Evolutionary conservation across 2,888 invertebrate genomes (phyloP).

Genomic region (Quadriops clusia): DNA sequence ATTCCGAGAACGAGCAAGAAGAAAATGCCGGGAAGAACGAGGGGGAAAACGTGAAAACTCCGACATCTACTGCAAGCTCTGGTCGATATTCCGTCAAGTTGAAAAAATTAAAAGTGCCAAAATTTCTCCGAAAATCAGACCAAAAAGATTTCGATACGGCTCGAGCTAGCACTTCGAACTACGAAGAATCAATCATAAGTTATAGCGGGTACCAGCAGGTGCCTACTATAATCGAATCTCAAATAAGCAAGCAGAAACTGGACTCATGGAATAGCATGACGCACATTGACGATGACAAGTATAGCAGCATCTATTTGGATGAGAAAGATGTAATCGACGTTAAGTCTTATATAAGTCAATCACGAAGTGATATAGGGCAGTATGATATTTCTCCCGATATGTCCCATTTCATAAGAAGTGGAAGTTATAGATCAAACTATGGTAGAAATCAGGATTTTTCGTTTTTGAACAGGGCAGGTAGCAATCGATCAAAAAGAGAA

Average conservation of each 20-base stretch:
- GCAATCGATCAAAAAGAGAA: slow-evolving; percentile 39
- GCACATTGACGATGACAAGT: slow-evolving; percentile 15
- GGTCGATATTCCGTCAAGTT: slow-evolving; percentile 42
- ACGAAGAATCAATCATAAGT: slow-evolving; percentile 15
- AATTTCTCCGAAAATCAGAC: slow-evolving; percentile 52
- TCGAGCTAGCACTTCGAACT: slow-evolving; percentile 23
- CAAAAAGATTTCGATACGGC: slow-evolving; percentile 26
- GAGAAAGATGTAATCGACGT: slow-evolving; percentile 54
- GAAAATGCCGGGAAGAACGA: slow-evolving; percentile 33
- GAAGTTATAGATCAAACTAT: slow-evolving; percentile 59
- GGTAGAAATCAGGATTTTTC: slow-evolving; percentile 42
- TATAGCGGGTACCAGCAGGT: slow-evolving; percentile 50
- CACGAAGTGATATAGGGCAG: slow-evolving; percentile 52
- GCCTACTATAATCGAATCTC: slow-evolving; percentile 39
- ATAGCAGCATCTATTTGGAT: slow-evolving; percentile 20
- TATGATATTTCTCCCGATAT: slow-evolving; percentile 32
- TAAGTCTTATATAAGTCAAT: slow-evolving; percentile 61
- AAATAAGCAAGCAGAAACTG: slow-evolving; percentile 11
- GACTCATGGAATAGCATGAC: slow-evolving; percentile 12
- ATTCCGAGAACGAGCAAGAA: slow-evolving; percentile 59
- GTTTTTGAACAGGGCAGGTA: slow-evolving; percentile 34
- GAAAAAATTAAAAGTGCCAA: slow-evolving; percentile 58
- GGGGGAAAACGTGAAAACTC: slow-evolving; percentile 49
- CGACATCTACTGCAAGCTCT: slow-evolving; percentile 53
- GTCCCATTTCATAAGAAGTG: slow-evolving; percentile 55